phyloP scores from a whole-genome alignment of 2,113 vertebrate species.

The Phalacrocorax brasilianus region DNA sequence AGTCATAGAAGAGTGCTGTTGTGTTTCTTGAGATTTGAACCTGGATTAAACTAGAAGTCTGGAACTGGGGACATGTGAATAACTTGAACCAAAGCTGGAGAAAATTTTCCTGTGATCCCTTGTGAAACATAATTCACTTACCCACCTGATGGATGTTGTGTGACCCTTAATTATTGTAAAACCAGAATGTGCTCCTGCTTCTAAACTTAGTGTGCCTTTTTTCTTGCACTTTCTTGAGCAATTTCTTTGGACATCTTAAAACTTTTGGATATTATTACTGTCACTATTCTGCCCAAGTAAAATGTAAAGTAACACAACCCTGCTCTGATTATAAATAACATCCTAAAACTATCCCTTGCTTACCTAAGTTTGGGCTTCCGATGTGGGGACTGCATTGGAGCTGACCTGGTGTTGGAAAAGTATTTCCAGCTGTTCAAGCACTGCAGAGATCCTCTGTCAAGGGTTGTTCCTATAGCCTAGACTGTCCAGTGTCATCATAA shows the following conservation, averaged over 20 bases:
- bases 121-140: neutral
- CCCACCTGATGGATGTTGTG: neutral
- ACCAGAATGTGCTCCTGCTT: neutral
- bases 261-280: neutral
- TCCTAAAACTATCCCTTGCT: neutral
- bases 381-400: neutral
- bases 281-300: neutral
- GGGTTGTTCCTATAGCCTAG: neutral
- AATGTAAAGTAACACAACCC: neutral
- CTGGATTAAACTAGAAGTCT: neutral
- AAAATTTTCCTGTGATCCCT: neutral
- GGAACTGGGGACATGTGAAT: neutral
- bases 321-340: neutral
- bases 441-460: neutral
- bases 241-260: neutral
- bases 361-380: neutral
- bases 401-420: neutral
- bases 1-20: neutral
- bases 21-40: neutral
- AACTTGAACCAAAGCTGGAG: neutral
- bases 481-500: neutral
- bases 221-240: neutral
- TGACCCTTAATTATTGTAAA: neutral
- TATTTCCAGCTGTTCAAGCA: neutral
- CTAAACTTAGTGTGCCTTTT: neutral